Percentiles rank a stretch among this genome's conserved stretches.
phyloP scores from a whole-genome alignment of 1,140 invertebrate genomes.

The Drosophila parabipectinata region DNA sequence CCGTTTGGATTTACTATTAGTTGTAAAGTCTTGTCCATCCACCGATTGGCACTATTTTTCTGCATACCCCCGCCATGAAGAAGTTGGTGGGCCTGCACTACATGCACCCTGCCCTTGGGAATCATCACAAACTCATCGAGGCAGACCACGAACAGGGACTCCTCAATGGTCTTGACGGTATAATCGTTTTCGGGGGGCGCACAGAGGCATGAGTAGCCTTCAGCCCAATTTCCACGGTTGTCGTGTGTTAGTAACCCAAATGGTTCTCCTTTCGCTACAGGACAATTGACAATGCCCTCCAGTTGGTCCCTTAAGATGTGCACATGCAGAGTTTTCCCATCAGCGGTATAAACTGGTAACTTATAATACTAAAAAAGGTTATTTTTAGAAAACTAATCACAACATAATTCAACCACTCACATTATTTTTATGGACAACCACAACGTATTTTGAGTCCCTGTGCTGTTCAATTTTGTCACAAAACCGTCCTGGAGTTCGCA shows the following conservation, averaged over 20 bases:
- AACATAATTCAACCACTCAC: slow-evolving; percentile 85
- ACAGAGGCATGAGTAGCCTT: slow-evolving; percentile 86
- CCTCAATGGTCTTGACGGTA: slow-evolving; percentile 88
- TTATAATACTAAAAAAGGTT: slow-evolving; percentile 88
- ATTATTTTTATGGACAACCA: slow-evolving; percentile 92
- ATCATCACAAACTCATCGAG: slow-evolving; percentile 88
- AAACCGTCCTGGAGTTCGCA: slow-evolving; percentile 89
- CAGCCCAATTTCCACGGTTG: slow-evolving; percentile 92
- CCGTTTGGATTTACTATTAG: slow-evolving; percentile 93
- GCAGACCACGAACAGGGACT: slow-evolving; percentile 92
- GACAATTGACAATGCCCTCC: slow-evolving; percentile 85
- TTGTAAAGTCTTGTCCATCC: slow-evolving; percentile 95
- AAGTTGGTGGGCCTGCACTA: slow-evolving; percentile 86
- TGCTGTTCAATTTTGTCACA: slow-evolving; percentile 88
- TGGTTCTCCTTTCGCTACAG: slow-evolving; percentile 84
- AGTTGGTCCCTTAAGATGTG: slow-evolving; percentile 72
- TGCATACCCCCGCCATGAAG: slow-evolving; percentile 89
- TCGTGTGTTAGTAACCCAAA: slow-evolving; percentile 93
- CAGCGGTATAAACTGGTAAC: slow-evolving; percentile 87
- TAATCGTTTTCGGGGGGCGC: slow-evolving; percentile 86
- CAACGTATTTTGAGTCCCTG: slow-evolving; percentile 88
- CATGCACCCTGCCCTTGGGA: slow-evolving; percentile 52
- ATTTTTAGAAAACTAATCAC: not conserved
- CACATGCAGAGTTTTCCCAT: slow-evolving; percentile 74
- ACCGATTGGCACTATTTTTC: slow-evolving; percentile 91